Percentiles rank a stretch among this genome's conserved stretches.
Conservation (phyloP, 2,797 vertebrate species). For the Melanotaenia parkinsoni region DNA sequence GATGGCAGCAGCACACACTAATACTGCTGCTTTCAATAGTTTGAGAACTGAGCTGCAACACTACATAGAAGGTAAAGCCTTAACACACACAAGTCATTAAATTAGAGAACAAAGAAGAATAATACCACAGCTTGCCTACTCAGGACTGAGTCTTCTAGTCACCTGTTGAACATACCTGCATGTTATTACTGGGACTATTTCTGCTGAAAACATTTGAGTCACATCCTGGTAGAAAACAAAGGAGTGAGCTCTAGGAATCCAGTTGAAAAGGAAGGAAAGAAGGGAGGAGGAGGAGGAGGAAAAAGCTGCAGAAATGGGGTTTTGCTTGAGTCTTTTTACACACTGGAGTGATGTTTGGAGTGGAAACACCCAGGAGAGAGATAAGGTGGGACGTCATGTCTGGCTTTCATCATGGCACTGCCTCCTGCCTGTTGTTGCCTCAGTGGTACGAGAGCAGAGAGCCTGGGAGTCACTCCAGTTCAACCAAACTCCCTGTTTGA, state of each 20-base stretch:
- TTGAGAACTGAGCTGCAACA: slow-evolving; percentile 44
- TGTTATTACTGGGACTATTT: slow-evolving; percentile 27
- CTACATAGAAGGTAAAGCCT: slow-evolving; percentile 45
- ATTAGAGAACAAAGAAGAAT: slow-evolving; percentile 28
- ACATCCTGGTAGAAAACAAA: slow-evolving; percentile 76
- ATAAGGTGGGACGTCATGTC: slow-evolving; percentile 80
- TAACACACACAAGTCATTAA: slow-evolving; percentile 53
- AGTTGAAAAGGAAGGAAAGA: slow-evolving; percentile 66
- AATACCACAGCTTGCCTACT: slow-evolving; percentile 6
- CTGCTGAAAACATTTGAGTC: slow-evolving; percentile 47
- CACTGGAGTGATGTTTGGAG: slow-evolving; percentile 67
- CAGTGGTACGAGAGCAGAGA: slow-evolving; percentile 10
- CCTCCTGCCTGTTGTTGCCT: slow-evolving; percentile 53
- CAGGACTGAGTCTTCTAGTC: slow-evolving; percentile 8
- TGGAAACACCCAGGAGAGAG: slow-evolving; percentile 80
- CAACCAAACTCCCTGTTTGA: slow-evolving; percentile 55
- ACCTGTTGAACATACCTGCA: slow-evolving; percentile 45
- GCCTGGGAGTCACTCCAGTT: slow-evolving; percentile 43
- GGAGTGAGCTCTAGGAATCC: slow-evolving; percentile 61
- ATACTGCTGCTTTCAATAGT: slow-evolving; percentile 10
- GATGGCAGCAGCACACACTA: slow-evolving; percentile 80
- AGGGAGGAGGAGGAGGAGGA: slow-evolving; percentile 37
- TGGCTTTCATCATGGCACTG: slow-evolving; percentile 79
- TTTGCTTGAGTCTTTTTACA: slow-evolving; percentile 64
- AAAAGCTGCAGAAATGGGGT: slow-evolving; percentile 39